Evolutionary conservation across 2,113 vertebrate genomes (phyloP), one percentile per base, ranked within the genome.

Genomic region (Percopsis transmontana): DNA sequence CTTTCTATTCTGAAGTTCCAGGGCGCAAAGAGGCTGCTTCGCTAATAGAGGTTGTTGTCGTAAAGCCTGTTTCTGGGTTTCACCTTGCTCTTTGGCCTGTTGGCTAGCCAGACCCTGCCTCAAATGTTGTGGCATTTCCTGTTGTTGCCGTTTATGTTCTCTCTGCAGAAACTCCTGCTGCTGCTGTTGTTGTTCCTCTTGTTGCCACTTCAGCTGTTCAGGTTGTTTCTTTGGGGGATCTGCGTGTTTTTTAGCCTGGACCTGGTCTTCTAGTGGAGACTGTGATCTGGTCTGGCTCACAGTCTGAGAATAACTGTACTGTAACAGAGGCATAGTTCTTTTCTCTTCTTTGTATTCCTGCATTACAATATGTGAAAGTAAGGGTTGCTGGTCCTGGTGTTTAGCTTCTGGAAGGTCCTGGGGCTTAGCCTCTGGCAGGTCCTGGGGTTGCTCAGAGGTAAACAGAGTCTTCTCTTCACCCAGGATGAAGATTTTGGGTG

Each of bases 401-500:
- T 52, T 33, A 19, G 55, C 47, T 19, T 27, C 45, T 1, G 42
- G 16, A n/a, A 48, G 50, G n/a, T 8, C 50, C 18, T 19, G 19
- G 50, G 18, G n/a, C 23, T 52, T 63, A 23, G 55, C 60, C 39
- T 64, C 16, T 0, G 16, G 20, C n/a, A n/a, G n/a, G n/a, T n/a
- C n/a, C n/a, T n/a, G n/a, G n/a, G n/a, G n/a, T n/a, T n/a, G n/a
- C n/a, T n/a, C n/a, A n/a, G n/a, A n/a, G n/a, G n/a, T n/a, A n/a
- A n/a, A n/a, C n/a, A n/a, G n/a, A n/a, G n/a, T n/a, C 45, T 39
- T 56, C 11, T 74, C 71, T 58, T 77, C 65, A 8, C 66, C 41
- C 18, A 83, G 87, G 53, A 91, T 79, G 11, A 88, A 88, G 60
- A 90, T 62, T 67, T 92, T 90, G 18, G 88, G 60, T 51, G 88